Evolutionary conservation across 2,797 vertebrate genomes (phyloP).

Genomic region (Cichlasoma orientale): DNA sequence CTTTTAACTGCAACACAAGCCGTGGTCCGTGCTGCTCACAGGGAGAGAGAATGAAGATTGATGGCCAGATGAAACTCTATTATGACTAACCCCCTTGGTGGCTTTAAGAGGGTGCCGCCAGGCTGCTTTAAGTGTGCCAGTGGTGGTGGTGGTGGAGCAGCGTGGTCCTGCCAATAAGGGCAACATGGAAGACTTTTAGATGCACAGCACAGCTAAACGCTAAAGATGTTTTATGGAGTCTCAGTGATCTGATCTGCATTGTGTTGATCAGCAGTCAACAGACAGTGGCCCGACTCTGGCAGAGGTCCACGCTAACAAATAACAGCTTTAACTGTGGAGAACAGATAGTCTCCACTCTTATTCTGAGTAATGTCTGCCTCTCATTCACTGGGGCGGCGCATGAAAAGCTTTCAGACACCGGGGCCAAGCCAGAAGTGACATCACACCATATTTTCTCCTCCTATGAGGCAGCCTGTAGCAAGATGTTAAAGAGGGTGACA

Average conservation of each 20-base stretch:
- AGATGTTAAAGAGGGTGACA: slow-evolving; percentile 66
- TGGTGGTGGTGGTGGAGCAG: slow-evolving; percentile 23
- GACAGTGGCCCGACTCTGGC: slow-evolving; percentile 60
- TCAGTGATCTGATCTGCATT: slow-evolving; percentile 51
- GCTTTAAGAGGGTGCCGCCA: slow-evolving; percentile 56
- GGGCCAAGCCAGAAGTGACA: slow-evolving; percentile 85
- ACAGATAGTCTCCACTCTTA: slow-evolving; percentile 83
- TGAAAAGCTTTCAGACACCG: slow-evolving; percentile 80
- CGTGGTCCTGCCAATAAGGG: slow-evolving; percentile 28
- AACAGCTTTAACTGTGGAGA: slow-evolving; percentile 80
- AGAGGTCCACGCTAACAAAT: slow-evolving; percentile 78
- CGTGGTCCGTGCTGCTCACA: slow-evolving; percentile 50
- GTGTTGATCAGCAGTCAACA: slow-evolving; percentile 60
- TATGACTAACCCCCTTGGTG: slow-evolving; percentile 69
- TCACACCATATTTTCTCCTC: slow-evolving; percentile 78
- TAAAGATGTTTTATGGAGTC: slow-evolving; percentile 54
- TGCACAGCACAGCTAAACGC: slow-evolving; percentile 24
- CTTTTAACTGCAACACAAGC: slow-evolving; percentile 73
- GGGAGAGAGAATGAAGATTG: slow-evolving; percentile 62
- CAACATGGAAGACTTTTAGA: slow-evolving; percentile 32
- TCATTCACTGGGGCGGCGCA: slow-evolving; percentile 80
- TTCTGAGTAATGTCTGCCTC: slow-evolving; percentile 90
- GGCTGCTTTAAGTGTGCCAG: slow-evolving; percentile 45
- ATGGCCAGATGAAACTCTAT: slow-evolving; percentile 73
- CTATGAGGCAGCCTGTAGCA: slow-evolving; percentile 49